Percentiles rank a stretch among this genome's conserved stretches.
Evolutionary conservation across 1,140 invertebrate genomes (phyloP).

Genomic region (Hirudo medicinalis): DNA sequence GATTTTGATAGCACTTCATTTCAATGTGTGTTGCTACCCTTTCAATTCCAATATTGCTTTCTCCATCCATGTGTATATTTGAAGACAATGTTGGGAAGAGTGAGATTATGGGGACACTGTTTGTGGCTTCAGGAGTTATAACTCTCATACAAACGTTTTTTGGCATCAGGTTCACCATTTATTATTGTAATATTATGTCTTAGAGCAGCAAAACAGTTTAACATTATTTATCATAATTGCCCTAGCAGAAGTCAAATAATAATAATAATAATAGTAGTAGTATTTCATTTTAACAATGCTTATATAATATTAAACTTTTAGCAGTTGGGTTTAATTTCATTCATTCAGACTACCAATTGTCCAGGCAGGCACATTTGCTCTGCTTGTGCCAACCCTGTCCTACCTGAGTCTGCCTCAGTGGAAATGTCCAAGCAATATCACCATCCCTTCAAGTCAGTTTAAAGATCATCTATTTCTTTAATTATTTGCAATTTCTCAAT

Average conservation of each 20-base stretch:
- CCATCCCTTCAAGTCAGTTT: background rate
- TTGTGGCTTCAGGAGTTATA: slow-evolving; percentile 23
- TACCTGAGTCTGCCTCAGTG: slow-evolving; percentile 17
- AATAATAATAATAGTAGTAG: background rate
- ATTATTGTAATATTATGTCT: background rate
- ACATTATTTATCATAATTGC: background rate
- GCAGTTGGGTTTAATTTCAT: background rate
- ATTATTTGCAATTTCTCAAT: background rate
- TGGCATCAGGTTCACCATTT: slow-evolving; percentile 20
- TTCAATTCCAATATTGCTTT: slow-evolving; percentile 21
- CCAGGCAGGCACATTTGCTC: slow-evolving; percentile 21
- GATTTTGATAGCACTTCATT: slow-evolving; percentile 21
- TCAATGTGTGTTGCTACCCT: slow-evolving; percentile 24
- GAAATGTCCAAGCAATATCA: slow-evolving; percentile 15
- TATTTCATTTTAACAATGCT: background rate
- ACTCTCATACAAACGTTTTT: slow-evolving; percentile 22
- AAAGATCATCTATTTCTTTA: no score
- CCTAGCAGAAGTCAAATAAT: background rate
- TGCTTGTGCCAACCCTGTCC: slow-evolving; percentile 18
- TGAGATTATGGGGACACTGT: slow-evolving; percentile 23
- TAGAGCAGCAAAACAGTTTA: background rate
- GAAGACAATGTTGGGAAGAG: slow-evolving; percentile 24
- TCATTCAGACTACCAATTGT: slow-evolving; percentile 18
- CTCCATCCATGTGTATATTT: slow-evolving; percentile 22
- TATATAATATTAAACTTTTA: background rate